A percentile compares a stretch with the other conserved stretches of the same genome.
Evolutionary conservation across 2,797 vertebrate genomes (phyloP).

Genomic region (Podargus strigoides): DNA sequence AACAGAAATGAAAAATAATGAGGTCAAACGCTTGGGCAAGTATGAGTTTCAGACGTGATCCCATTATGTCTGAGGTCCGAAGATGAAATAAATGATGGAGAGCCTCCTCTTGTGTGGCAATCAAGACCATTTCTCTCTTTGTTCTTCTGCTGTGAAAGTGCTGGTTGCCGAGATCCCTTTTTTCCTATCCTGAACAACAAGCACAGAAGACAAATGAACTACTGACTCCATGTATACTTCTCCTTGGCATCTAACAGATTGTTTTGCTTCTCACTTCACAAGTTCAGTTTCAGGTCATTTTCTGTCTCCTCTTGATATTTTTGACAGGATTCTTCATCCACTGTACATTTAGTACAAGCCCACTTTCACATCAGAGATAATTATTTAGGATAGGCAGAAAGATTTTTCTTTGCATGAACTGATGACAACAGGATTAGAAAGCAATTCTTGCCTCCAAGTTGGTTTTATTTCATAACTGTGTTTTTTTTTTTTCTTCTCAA

Average conservation of each 20-base stretch:
- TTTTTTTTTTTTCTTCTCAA: not conserved
- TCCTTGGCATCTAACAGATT: constrained; percentile 13
- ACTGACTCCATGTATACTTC: not conserved
- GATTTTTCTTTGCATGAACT: not conserved
- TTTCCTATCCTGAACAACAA: not conserved
- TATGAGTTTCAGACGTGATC: not conserved
- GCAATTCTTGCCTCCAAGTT: not conserved
- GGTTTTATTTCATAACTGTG: not conserved
- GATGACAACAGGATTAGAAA: not conserved
- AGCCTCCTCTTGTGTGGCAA: not conserved
- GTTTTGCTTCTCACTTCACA: constrained; percentile 24
- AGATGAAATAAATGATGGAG: not conserved
- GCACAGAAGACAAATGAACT: not conserved
- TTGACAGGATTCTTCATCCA: constrained; percentile 26
- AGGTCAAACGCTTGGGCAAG: not conserved
- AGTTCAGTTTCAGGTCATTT: constrained; percentile 46
- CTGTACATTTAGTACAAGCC: not conserved
- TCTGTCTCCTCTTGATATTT: constrained; percentile 3
- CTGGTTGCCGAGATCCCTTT: not conserved
- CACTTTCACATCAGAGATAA: not conserved
- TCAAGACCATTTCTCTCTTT: not conserved
- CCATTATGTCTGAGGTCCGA: not conserved
- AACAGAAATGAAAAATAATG: not conserved
- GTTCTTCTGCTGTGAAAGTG: not conserved
- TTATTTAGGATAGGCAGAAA: not conserved